Evolutionary conservation across 2,888 invertebrate species (phyloP), one percentile per base, ranked within the genome.

Genomic region (Cataglyphis albicans): DNA sequence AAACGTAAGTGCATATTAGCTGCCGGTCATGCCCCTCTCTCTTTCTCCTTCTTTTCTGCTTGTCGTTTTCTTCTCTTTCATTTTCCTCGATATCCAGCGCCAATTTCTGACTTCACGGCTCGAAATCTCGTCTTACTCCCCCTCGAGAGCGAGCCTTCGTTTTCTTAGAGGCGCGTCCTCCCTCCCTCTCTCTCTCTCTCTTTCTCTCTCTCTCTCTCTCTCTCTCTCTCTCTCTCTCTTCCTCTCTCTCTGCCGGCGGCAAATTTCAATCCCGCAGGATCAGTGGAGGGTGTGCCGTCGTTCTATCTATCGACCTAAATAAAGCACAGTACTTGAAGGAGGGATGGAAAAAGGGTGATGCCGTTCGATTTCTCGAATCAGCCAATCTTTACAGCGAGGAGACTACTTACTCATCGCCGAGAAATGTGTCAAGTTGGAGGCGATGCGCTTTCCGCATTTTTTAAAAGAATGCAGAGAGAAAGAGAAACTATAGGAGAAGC

Each of bases 1-100:
- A 59, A 29, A 61, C 63, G 55, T 70, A 72, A 75, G 70, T 61
- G 74, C 78, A 82, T 85, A 83, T 82, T 84, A 65, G 59, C 68
- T 81, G 65, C 29, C 29, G 41, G 35, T 21, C 48, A 10, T 64
- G 41, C 55, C 38, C 64, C 15, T 75, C 68, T 41, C 35, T 59
- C 44, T 18, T 55, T 55, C 41, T 35, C n/a, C 32, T 5, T 38
- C 41, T 25, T 41, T 44, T 15, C 35, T 70, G 29, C 52, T n/a
- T 21, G 1, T 32, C 41, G 3, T 29, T 52, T 52, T 21, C 12
- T n/a, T 18, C 18, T 3, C 55, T 72, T 59, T 72, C 57, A 55
- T 55, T 65, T 72, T 21, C 55, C 32, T 81, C 48, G 44, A 80
- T 44, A 78, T 70, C 48, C 29, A 48, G 10, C 18, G 35, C 12